Evolutionary conservation across 1,140 invertebrate genomes (phyloP).

Genomic region (Acromyrmex charruanus): DNA sequence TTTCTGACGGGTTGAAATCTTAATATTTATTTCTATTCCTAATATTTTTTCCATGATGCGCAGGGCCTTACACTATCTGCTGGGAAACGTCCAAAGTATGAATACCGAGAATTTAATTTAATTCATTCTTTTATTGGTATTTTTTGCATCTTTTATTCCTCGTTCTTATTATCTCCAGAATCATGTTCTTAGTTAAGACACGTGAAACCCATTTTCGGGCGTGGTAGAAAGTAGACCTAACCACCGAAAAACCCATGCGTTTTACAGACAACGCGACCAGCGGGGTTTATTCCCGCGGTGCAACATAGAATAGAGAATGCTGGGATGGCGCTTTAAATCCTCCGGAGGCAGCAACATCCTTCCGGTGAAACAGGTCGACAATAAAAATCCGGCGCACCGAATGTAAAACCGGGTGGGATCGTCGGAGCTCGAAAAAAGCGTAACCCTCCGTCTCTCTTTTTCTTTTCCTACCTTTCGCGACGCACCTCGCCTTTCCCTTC

Average conservation of each 20-base stretch:
- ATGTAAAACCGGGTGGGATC: slow-evolving; percentile 55
- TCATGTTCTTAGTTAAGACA: neutral
- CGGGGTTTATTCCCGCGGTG: slow-evolving; percentile 51
- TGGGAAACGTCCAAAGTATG: too few relatives aligned
- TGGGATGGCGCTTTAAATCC: slow-evolving; percentile 66
- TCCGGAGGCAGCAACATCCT: slow-evolving; percentile 30
- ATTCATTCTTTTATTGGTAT: neutral
- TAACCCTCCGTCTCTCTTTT: neutral
- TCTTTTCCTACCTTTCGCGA: neutral
- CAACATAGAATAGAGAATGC: slow-evolving; percentile 58
- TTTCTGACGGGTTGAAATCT: too few relatives aligned
- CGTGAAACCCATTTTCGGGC: neutral
- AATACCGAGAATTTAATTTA: neutral
- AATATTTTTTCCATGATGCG: too few relatives aligned
- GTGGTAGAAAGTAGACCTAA: slow-evolving; percentile 32
- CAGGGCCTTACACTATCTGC: too few relatives aligned
- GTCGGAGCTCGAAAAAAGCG: slow-evolving; percentile 25
- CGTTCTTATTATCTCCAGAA: neutral
- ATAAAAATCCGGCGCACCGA: slow-evolving; percentile 68
- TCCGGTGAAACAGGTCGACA: slow-evolving; percentile 48
- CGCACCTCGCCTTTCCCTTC: neutral
- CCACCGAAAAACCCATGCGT: slow-evolving; percentile 39
- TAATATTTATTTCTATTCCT: too few relatives aligned
- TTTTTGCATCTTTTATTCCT: neutral
- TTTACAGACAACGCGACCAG: slow-evolving; percentile 34